A percentile compares a stretch with the other conserved stretches of the same genome.
Conservation (phyloP, 2,888 invertebrate genomes). For the Ligdia adustata region DNA sequence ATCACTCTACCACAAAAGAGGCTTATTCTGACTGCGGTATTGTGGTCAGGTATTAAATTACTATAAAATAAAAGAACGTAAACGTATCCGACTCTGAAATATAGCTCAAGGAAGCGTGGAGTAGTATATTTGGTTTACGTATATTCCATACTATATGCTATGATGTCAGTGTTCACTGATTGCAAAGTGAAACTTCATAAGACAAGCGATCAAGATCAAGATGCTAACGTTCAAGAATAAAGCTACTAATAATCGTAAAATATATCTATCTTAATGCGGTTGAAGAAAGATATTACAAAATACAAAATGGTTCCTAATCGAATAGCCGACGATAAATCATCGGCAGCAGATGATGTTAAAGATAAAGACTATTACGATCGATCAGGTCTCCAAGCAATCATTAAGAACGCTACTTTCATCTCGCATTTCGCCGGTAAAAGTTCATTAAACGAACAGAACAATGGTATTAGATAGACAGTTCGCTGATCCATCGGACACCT, state of each 20-base stretch:
- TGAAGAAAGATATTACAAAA: constrained; percentile 21
- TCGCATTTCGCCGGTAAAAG: constrained; percentile 60
- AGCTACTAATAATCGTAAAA: not conserved
- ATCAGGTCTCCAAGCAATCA: constrained; percentile 59
- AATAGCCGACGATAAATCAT: constrained; percentile 41
- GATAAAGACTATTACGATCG: constrained; percentile 55
- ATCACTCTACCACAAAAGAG: constrained; percentile 41
- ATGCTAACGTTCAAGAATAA: not conserved
- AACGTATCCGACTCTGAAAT: constrained; percentile 52
- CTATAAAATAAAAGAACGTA: constrained; percentile 68
- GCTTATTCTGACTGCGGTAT: constrained; percentile 50
- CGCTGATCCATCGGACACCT: constrained; percentile 58
- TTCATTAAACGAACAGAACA: constrained; percentile 69
- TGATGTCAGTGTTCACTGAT: no score
- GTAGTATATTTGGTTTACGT: constrained; percentile 3
- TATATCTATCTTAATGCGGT: no score
- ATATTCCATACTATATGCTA: no score
- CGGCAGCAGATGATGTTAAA: constrained; percentile 39
- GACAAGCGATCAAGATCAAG: not conserved
- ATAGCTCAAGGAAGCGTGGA: constrained; percentile 10
- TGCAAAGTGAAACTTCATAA: not conserved
- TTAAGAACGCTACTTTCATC: constrained; percentile 61
- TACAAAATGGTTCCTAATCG: constrained; percentile 30
- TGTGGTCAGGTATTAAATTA: constrained; percentile 57
- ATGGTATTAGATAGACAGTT: constrained; percentile 54